These are phyloP conservation scores for Arrhopalites spinosus DNA, from an alignment of 2,888 invertebrate species.

Conservation along the genomic window DNA sequence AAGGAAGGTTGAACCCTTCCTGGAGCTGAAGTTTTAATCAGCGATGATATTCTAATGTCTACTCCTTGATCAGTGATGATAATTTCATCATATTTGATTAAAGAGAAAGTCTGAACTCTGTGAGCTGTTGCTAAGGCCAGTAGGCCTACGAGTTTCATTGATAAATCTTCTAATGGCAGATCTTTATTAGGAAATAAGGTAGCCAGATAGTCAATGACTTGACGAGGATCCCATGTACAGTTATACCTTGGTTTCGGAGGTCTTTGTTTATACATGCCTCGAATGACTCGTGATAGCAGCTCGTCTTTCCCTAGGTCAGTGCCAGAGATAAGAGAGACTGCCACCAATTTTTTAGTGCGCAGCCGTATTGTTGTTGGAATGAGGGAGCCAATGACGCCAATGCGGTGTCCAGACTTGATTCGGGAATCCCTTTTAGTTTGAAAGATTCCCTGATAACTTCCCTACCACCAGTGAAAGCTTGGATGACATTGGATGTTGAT, in stretches of 20 bases:
- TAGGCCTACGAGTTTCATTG: conserved; percentile 34
- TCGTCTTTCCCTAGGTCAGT: conserved; percentile 26
- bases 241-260: conserved; percentile 37
- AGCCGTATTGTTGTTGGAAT: conserved; percentile 24
- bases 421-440: background rate
- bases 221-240: conserved; percentile 34
- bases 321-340: conserved; percentile 31
- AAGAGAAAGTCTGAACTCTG: conserved; percentile 36
- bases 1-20: conserved; percentile 32
- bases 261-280: conserved; percentile 29
- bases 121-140: conserved; percentile 39
- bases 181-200: background rate
- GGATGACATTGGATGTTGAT: background rate
- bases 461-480: conserved; percentile 9
- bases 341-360: conserved; percentile 28
- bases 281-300: conserved; percentile 34
- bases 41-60: conserved; percentile 16
- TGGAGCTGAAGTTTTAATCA: conserved; percentile 29
- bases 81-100: conserved; percentile 31
- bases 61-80: background rate
- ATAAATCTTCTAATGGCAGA: conserved; percentile 17
- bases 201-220: conserved; percentile 24
- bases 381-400: background rate
- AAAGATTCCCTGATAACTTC: conserved; percentile 14
- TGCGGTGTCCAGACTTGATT: background rate